Evolutionary conservation across 2,888 invertebrate species (phyloP).

Genomic region (Eilema depressum): DNA sequence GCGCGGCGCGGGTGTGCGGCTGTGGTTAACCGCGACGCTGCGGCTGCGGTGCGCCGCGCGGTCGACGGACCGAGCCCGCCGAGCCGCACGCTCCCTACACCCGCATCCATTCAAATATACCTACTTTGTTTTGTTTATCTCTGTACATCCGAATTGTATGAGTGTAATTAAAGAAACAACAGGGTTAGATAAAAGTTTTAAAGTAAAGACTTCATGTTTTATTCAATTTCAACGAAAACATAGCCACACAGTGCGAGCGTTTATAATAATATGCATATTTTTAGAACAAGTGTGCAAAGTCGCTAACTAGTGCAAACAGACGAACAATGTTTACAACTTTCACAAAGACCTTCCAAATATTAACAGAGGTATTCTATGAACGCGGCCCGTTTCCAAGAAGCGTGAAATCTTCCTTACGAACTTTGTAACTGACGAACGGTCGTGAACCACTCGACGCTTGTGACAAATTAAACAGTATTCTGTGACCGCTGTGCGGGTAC

Average conservation of each 20-base stretch:
- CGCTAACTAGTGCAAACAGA: conserved; percentile 42
- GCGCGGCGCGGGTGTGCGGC: conserved; percentile 34
- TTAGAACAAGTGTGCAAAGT: conserved; percentile 21
- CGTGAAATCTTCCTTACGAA: conserved; percentile 56
- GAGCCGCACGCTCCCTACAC: conserved; percentile 56
- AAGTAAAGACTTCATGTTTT: background rate
- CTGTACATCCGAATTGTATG: conserved; percentile 16
- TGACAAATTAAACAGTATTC: conserved; percentile 64
- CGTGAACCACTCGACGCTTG: conserved; percentile 50
- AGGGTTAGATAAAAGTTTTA: background rate
- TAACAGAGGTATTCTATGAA: conserved; percentile 42
- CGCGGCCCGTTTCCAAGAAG: conserved; percentile 49
- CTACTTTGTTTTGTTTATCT: conserved; percentile 58
- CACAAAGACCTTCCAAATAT: conserved; percentile 46
- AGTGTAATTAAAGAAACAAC: background rate
- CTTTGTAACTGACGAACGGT: conserved; percentile 40
- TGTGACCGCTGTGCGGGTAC: conserved; percentile 47
- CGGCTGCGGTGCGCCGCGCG: conserved; percentile 66
- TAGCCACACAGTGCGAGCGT: background rate
- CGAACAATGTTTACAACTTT: conserved; percentile 44
- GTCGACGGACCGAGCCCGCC: conserved; percentile 61
- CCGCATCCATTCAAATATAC: conserved; percentile 58
- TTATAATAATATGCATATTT: conserved; percentile 7
- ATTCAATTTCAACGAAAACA: background rate
- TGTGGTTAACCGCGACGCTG: conserved; percentile 54